Evolutionary conservation across 2,888 invertebrate species (phyloP), one percentile per base, ranked within the genome.

Genomic region (Ormyrus rosae): DNA sequence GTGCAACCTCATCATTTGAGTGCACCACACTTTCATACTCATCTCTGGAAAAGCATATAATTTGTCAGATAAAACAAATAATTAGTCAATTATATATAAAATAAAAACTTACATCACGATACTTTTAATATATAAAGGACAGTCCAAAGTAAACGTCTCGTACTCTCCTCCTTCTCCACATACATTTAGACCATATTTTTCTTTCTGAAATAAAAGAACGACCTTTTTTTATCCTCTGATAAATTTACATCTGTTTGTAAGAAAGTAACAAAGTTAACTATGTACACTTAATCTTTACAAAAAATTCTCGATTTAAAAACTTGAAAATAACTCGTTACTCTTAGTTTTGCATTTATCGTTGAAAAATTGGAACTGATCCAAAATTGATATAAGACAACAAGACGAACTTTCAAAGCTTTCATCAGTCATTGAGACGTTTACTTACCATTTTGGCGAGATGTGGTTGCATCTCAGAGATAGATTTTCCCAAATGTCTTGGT

Each of bases 121-220:
- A 89, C 94, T 94, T 91, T 97, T 97, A 89, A 94, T 95, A 92
- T 98, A 99, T 82, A 99, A 92, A 6, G 99, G 99, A 91, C 99
- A 99, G 92, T 99, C 98, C 82, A 99, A 92, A 7, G 98, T 98
- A 90, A 99, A 96, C 51, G 99, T 98, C 92, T 99, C 99, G 90
- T 98, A 99, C 91, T 99, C 99, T 73, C 99, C 99, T 67, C 99
- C 99, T 92, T 99, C 99, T 34, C 99, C 99, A 91, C 98, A 99
- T 61, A 98, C 95, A 92, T 98, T 97, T 83, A 98, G 92, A 73
- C 98, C 98, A 91, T 97, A 99, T 91, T 98, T 97, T 89, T 96
- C 95, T 88, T 96, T 95, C 93, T 93, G 91, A 91, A 88, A 85
- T 4, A 65, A 86, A 88, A 89, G 51, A 65, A 48, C n/a, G 34